A percentile compares a stretch with the other conserved stretches of the same genome.
These are phyloP conservation scores for Drosophila quadrilineata DNA, from an alignment of 1,140 invertebrate species.

Conservation along the genomic window DNA sequence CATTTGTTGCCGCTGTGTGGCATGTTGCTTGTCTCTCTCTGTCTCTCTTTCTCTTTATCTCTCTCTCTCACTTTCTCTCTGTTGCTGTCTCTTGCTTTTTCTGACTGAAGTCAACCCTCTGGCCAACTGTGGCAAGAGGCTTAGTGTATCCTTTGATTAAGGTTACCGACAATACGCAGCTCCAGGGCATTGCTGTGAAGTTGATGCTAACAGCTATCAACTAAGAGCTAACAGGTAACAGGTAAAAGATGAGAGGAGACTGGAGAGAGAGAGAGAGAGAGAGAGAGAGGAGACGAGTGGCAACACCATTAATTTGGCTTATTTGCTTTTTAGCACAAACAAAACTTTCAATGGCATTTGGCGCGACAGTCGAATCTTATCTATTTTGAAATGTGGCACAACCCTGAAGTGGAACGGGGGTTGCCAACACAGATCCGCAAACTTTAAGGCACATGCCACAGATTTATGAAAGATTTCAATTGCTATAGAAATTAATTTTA, in stretches of 20 bases:
- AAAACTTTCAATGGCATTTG: background rate
- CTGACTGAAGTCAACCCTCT: no score
- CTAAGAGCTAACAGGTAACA: constrained; percentile 18
- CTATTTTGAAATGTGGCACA: background rate
- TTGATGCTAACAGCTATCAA: no score
- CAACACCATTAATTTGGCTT: constrained; percentile 22
- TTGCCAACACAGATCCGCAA: no score
- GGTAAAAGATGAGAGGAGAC: constrained; percentile 10
- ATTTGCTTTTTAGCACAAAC: background rate
- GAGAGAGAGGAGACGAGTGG: no score
- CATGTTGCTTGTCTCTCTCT: constrained; percentile 17
- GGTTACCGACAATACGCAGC: constrained; percentile 56
- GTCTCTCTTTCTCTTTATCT: background rate
- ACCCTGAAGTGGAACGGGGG: no score
- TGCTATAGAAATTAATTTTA: no score
- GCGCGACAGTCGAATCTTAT: no score
- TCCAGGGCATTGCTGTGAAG: constrained; percentile 43
- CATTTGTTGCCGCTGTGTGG: constrained; percentile 63
- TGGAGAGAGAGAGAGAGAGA: constrained; percentile 17
- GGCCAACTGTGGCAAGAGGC: constrained; percentile 22
- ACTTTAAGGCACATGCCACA: no score
- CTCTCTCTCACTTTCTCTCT: background rate
- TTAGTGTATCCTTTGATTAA: constrained; percentile 60
- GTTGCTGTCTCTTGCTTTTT: background rate
- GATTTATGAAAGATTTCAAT: no score